Conservation (phyloP, 2,113 vertebrate species). For the Arenaria interpres region DNA sequence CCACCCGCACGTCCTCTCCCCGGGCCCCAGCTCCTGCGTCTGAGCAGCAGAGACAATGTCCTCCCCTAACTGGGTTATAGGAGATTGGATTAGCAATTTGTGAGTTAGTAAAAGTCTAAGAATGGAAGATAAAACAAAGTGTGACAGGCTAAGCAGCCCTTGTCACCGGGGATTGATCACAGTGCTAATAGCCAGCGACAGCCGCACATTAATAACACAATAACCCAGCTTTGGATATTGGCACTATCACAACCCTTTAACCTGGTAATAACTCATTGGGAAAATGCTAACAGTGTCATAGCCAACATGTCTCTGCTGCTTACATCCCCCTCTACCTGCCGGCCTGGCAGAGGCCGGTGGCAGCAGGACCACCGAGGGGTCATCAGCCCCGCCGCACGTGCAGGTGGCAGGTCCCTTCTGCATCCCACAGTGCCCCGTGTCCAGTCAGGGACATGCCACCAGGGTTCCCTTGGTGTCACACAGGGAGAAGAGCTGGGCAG, state of each 20-base stretch:
- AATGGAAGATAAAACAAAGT: slow-evolving; percentile 81
- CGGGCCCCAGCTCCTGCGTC: background rate
- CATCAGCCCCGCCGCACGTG: accelerated
- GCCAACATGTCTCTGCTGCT: background rate
- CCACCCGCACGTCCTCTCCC: background rate
- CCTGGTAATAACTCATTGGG: slow-evolving; percentile 73
- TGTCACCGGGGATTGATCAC: slow-evolving; percentile 85
- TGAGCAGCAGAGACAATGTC: slow-evolving; percentile 39
- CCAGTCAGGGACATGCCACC: background rate
- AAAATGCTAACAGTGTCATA: slow-evolving; percentile 50
- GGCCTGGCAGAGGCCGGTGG: background rate
- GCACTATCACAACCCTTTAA: slow-evolving; percentile 83
- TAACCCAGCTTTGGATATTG: slow-evolving; percentile 87
- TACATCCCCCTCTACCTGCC: background rate
- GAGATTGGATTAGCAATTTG: slow-evolving; percentile 90
- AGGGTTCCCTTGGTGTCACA: accelerated
- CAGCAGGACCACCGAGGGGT: background rate
- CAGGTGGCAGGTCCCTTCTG: background rate
- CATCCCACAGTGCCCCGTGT: accelerated
- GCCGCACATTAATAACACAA: slow-evolving; percentile 85
- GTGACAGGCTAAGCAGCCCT: slow-evolving; percentile 83
- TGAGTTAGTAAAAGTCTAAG: slow-evolving; percentile 85
- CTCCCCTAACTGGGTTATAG: slow-evolving; percentile 82
- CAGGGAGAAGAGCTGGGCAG: background rate
- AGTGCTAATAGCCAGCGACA: slow-evolving; percentile 82